These are phyloP conservation scores for Xyliphius kryptos DNA, from an alignment of 2,113 vertebrate species.

Conservation along the genomic window DNA sequence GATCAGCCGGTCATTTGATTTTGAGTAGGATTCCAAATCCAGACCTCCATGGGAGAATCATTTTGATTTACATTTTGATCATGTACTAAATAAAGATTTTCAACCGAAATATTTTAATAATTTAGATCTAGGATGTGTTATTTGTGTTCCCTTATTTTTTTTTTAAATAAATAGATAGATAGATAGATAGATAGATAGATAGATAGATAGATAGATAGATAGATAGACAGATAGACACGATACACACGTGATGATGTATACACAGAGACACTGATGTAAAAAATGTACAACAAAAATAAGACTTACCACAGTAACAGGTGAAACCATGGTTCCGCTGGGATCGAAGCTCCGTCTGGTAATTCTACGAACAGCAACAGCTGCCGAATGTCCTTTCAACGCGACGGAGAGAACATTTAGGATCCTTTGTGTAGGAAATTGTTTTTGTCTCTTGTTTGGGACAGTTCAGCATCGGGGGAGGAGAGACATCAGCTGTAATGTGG, in stretches of 20 bases:
- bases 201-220: neutral
- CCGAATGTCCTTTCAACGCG: neutral
- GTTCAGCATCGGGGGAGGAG: conserved; percentile 45
- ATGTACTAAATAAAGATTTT: no score
- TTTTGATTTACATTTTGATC: no score
- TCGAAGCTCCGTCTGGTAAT: neutral
- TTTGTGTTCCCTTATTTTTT: no score
- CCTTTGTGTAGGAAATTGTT: conserved; percentile 59
- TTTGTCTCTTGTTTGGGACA: conserved; percentile 60
- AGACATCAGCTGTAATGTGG: conserved; percentile 21
- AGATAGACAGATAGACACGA: conserved; percentile 11
- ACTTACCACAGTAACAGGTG: conserved; percentile 70
- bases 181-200: no score
- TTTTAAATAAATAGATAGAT: no score
- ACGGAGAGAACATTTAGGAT: conserved; percentile 29
- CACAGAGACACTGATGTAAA: neutral
- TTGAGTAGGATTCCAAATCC: no score
- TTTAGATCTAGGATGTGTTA: no score
- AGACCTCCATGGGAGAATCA: no score
- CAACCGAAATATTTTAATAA: no score
- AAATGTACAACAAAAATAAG: neutral
- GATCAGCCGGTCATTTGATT: no score
- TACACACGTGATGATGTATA: neutral
- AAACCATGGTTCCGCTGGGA: conserved; percentile 59
- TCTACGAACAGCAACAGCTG: neutral